These are phyloP conservation scores for Pardosa pseudoannulata DNA, from an alignment of 2,888 invertebrate genomes.

Conservation along the genomic window DNA sequence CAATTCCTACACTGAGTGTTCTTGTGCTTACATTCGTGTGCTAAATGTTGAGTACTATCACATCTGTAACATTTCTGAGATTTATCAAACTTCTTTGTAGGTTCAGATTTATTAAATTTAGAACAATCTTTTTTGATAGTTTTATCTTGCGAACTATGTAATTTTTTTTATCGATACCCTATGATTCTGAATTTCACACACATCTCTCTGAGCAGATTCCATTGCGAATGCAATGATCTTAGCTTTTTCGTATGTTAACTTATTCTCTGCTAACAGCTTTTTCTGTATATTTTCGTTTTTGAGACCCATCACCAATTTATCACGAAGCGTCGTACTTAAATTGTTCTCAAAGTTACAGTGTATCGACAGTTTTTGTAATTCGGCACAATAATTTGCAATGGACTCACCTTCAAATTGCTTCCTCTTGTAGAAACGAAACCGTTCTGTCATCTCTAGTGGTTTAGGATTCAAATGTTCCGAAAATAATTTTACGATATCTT, in stretches of 20 bases:
- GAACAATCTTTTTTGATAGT: constrained; percentile 46
- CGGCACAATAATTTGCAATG: constrained; percentile 55
- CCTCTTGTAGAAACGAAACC: constrained; percentile 57
- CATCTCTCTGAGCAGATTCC: constrained; percentile 50
- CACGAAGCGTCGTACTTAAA: constrained; percentile 49
- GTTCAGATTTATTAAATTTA: constrained; percentile 38
- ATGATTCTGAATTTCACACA: constrained; percentile 48
- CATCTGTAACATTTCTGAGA: constrained; percentile 54
- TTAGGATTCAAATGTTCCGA: constrained; percentile 52
- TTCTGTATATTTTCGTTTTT: constrained; percentile 53
- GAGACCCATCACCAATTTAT: constrained; percentile 55
- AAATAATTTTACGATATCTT: constrained; percentile 55
- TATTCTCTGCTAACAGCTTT: constrained; percentile 51
- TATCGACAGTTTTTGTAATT: constrained; percentile 51
- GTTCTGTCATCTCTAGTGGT: constrained; percentile 55
- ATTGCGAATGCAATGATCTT: constrained; percentile 50
- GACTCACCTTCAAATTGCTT: constrained; percentile 54
- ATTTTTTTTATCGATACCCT: constrained; percentile 38
- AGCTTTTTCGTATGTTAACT: constrained; percentile 54
- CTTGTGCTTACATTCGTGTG: constrained; percentile 54
- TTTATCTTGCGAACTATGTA: constrained; percentile 51
- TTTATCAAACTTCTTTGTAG: constrained; percentile 44
- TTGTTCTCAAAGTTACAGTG: constrained; percentile 51
- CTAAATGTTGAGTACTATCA: constrained; percentile 55
- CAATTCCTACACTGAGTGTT: constrained; percentile 52